phyloP scores from a whole-genome alignment of 1,140 invertebrate species.

The Brachionus rotundiformis region DNA sequence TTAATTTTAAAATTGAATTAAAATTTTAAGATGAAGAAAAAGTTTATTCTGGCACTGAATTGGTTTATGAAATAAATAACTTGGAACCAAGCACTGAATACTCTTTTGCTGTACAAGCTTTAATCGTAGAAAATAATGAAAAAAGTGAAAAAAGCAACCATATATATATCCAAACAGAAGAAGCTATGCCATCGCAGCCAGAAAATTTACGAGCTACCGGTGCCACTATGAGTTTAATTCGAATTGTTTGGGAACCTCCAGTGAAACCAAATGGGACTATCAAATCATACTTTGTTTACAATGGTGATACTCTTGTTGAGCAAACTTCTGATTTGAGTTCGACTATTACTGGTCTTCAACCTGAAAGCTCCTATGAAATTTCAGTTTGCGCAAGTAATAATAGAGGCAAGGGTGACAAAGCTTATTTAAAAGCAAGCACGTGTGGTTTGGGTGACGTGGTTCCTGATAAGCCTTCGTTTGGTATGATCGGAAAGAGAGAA shows the following conservation, averaged over 20 bases:
- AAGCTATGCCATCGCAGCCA: conserved; percentile 33
- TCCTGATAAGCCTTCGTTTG: conserved; percentile 60
- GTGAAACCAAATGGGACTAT: background rate
- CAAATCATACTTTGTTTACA: conserved; percentile 9
- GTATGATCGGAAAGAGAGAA: conserved; percentile 62
- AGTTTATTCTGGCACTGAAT: background rate
- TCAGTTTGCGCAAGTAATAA: conserved; percentile 60
- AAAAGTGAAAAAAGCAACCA: conserved; percentile 15
- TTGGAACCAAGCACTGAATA: conserved; percentile 45
- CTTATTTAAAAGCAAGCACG: conserved; percentile 13
- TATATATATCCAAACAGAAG: background rate
- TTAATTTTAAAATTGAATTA: no score
- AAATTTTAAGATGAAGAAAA: conserved; percentile 1
- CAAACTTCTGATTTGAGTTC: conserved; percentile 57
- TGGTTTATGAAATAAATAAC: background rate
- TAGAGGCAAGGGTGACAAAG: conserved; percentile 58
- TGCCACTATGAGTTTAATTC: background rate
- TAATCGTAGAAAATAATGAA: conserved; percentile 27
- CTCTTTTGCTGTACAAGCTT: conserved; percentile 22
- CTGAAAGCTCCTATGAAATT: conserved; percentile 59
- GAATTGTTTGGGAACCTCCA: conserved; percentile 34
- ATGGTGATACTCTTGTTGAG: conserved; percentile 57
- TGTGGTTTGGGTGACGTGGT: conserved; percentile 58
- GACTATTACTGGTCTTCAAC: conserved; percentile 59
- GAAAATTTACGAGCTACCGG: background rate